phyloP scores from a whole-genome alignment of 2,797 vertebrate genomes.

The Hipposideros larvatus region DNA sequence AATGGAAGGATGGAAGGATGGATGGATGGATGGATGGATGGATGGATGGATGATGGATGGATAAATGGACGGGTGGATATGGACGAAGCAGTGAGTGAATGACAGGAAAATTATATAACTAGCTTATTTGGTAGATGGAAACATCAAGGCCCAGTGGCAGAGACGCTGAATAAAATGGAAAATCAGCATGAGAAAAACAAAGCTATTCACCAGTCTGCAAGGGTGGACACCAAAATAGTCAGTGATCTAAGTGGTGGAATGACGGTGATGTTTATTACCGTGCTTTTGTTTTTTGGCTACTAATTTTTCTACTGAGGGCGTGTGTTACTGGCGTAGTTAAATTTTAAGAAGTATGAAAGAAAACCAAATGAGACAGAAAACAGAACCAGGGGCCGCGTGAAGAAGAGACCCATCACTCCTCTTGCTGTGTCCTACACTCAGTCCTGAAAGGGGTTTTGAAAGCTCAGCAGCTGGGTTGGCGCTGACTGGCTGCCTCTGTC shows the following conservation, averaged over 20 bases:
- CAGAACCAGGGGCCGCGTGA: background rate
- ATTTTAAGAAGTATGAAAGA: background rate
- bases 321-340: background rate
- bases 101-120: background rate
- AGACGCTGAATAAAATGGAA: background rate
- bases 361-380: background rate
- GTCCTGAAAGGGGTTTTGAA: background rate
- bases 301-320: background rate
- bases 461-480: fast-evolving
- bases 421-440: background rate
- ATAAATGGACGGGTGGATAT: background rate
- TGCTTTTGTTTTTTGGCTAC: background rate
- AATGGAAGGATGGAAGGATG: background rate
- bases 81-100: background rate
- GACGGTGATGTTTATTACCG: background rate
- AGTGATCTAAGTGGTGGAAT: background rate
- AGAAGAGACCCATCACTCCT: background rate
- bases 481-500: background rate
- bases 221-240: background rate
- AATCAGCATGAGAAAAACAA: background rate
- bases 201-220: background rate
- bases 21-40: background rate
- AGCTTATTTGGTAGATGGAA: background rate
- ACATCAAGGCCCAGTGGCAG: background rate
- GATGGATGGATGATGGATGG: background rate